Base-by-base conservation (phyloP, 2,113 vertebrate species). In the Aegithalos caudatus region DNA sequence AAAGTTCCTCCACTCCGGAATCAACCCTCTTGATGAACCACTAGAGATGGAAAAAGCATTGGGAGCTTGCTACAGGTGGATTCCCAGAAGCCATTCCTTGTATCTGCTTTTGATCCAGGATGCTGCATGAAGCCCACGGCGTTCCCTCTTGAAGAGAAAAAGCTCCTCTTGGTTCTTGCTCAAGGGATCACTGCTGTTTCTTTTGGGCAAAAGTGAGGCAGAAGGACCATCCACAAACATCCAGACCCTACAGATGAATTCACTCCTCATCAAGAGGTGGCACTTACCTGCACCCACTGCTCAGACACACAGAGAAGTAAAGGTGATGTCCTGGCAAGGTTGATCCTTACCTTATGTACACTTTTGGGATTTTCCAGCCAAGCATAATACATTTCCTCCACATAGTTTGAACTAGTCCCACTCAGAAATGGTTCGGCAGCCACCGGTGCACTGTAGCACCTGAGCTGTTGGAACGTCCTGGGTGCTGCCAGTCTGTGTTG, bases 361-460 rank as follows among this genome's bases (percentile, higher is more conserved):
- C 98, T 99, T 97, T 98, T 98, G 87, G 99, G 99, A 81, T 99
- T 98, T 97, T 99, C 99, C 98, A 99, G 97, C 99, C 99, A 99
- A 5, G 99, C 98, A 81, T 97, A 98, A 97, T 99, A 99, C 99
- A 99, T 99, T 96, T 99, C 99, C 97, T 99, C 99, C 97, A 99
- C 97, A 92, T 99, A 99, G 98, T 99, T 99, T 10, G 98, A 98
- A 97, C 98, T 99, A 97, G 99, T 99, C 94, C 99, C 99, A 37
- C 98, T 99, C 35, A 99, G 98, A 94, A 99, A 99, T 4, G 99
- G 98, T 87, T 99, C 99, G 4, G 99, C 97, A 81, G 98, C 97
- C 85, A 98, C 98, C 0, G 99, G 98, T 29, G 98, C 95, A 4
- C 97, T 98, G 84, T 98, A 98, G 97, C 96, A 97, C 95, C 98